Evolutionary conservation across 2,797 vertebrate genomes (phyloP).

Genomic region (Dicrostonyx torquatus): DNA sequence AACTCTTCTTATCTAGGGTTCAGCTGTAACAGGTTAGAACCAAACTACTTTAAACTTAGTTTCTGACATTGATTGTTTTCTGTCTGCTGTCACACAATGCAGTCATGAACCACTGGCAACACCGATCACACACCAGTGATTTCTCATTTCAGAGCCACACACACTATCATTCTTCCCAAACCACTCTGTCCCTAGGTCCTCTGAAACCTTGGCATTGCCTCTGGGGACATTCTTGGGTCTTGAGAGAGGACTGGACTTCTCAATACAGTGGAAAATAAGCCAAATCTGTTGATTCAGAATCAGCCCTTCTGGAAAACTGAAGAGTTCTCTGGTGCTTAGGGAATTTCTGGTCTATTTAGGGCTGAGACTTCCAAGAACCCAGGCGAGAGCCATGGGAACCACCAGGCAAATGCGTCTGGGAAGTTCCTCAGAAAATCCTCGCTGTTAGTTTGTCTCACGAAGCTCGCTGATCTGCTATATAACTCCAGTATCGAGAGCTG

Average conservation of each 20-base stretch:
- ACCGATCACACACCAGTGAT: background rate
- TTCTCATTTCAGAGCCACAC: background rate
- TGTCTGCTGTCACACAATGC: background rate
- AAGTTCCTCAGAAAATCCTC: background rate
- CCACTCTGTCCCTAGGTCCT: background rate
- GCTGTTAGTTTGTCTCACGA: background rate
- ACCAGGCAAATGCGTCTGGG: background rate
- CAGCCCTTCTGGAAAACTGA: background rate
- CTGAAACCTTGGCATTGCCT: background rate
- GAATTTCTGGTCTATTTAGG: slow-evolving; percentile 30
- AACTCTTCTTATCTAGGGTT: background rate
- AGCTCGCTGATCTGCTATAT: background rate
- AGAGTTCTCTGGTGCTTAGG: background rate
- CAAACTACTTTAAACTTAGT: background rate
- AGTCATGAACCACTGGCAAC: background rate
- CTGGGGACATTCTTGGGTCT: background rate
- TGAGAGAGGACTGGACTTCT: background rate
- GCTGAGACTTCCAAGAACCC: background rate
- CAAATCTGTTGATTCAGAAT: slow-evolving; percentile 12
- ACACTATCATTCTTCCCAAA: background rate
- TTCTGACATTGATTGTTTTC: background rate
- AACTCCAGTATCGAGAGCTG: slow-evolving; percentile 7
- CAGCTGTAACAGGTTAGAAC: background rate
- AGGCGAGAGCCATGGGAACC: slow-evolving; percentile 31
- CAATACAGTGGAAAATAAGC: slow-evolving; percentile 9